Evolutionary conservation across 2,888 invertebrate species (phyloP).

Genomic region (Sinopyrophorus schimmeli): DNA sequence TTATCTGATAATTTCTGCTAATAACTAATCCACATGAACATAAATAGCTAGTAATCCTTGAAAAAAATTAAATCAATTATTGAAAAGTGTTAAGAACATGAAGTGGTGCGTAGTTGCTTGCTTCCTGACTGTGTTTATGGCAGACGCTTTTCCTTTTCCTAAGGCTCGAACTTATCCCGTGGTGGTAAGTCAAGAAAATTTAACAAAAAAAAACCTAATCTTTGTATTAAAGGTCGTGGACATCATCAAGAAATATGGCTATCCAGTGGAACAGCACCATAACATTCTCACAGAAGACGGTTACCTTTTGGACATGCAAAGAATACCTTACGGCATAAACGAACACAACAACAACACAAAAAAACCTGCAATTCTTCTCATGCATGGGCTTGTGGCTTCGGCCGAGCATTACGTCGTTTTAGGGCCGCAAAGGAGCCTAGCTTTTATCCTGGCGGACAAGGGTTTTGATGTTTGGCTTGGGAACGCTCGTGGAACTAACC

Average conservation of each 20-base stretch:
- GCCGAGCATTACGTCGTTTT: conserved; percentile 76
- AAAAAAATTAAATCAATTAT: too few species aligned
- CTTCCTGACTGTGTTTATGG: too few species aligned
- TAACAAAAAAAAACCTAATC: too few species aligned
- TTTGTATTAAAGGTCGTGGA: too few species aligned
- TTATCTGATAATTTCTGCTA: too few species aligned
- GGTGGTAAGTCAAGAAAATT: too few species aligned
- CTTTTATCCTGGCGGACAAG: conserved; percentile 63
- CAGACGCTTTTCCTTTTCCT: too few species aligned
- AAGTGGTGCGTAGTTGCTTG: too few species aligned
- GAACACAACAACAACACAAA: conserved; percentile 45
- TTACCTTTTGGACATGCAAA: conserved; percentile 75
- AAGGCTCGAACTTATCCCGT: too few species aligned
- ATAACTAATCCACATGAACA: too few species aligned
- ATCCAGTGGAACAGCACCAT: conserved; percentile 65
- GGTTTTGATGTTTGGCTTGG: conserved; percentile 84
- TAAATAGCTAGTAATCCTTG: too few species aligned
- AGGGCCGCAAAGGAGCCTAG: conserved; percentile 67
- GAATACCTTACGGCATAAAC: conserved; percentile 64
- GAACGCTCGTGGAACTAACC: conserved; percentile 77
- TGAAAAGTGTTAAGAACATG: too few species aligned
- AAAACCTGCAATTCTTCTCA: conserved; percentile 62
- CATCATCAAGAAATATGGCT: conserved; percentile 64
- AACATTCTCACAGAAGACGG: conserved; percentile 71
- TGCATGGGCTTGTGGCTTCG: conserved; percentile 73